Base-by-base conservation (phyloP, 2,888 invertebrate genomes). In the Microplitis deprimator region DNA sequence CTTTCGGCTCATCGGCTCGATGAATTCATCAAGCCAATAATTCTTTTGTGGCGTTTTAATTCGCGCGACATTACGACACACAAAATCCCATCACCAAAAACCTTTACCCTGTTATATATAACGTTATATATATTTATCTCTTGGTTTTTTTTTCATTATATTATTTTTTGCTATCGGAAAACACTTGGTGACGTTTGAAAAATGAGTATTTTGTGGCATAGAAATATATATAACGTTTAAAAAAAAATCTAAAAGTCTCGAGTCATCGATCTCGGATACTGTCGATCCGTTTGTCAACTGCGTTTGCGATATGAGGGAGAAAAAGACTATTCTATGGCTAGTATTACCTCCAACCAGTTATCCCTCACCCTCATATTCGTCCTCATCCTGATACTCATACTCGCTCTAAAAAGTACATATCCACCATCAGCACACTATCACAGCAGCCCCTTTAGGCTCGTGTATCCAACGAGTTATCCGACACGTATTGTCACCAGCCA, bases 401-500 rank as follows among this genome's bases (percentile, higher is more conserved):
- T 38, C 67, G 6, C 59, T 68, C 17, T 39, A 61, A 61, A n/a
- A 40, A 68, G 61, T 68, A 13, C 8, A 67, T 38, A 38, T 39
- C 67, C 67, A 29, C 4, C 29, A 29, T 29, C 29, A 29, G 29
- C 67, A 39, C 39, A 39, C 67, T 39, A 17, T n/a, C 29, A 29
- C 67, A 39, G 17, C 67, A 67, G 13, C 50, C 70, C 50, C 65
- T 73, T 73, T 68, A 75, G 74, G 71, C 16, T 74, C 65, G 75
- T 69, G 75, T 73, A 79, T 78, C 77, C 79, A 75, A 68, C 77
- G 77, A 81, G 79, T 81, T 80, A 82, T 79, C 82, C 81, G 82
- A 83, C 81, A 82, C 81, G 81, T 80, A 84, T 84, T 84, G 83
- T 84, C 81, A 76, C 73, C 68, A 77, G 77, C 77, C 80, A 83